Percentiles rank a stretch among this genome's conserved stretches.
phyloP scores from a whole-genome alignment of 2,113 vertebrate species.

The Pipa parva region DNA sequence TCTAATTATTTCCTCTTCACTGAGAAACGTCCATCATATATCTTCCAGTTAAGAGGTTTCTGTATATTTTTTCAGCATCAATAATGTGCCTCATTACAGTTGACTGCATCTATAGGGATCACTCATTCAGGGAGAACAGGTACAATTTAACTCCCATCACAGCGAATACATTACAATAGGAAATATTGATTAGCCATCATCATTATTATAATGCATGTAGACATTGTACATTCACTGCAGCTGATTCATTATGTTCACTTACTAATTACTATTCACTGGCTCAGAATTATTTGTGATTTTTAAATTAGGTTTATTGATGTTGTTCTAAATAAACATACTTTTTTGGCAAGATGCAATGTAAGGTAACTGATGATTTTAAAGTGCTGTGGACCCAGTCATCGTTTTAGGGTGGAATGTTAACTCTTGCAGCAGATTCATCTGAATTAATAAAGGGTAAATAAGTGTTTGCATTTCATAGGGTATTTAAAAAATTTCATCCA shows the following conservation, averaged over 20 bases:
- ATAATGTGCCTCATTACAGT: conserved; percentile 25
- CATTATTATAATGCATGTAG: conserved; percentile 8
- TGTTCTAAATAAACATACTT: neutral
- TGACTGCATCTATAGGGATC: conserved; percentile 10
- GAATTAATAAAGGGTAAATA: too few species aligned
- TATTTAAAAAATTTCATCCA: too few species aligned
- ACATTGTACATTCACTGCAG: neutral
- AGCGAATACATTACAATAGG: conserved; percentile 20
- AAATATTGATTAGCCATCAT: conserved; percentile 30
- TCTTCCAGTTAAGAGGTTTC: conserved; percentile 10
- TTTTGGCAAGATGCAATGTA: too few species aligned
- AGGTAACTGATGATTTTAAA: too few species aligned
- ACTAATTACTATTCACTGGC: neutral
- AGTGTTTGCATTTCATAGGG: too few species aligned
- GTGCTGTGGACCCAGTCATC: too few species aligned
- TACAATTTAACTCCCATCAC: conserved; percentile 12
- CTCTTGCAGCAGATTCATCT: too few species aligned
- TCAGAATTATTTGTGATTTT: conserved; percentile 7
- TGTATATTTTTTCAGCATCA: conserved; percentile 15
- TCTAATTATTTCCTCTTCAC: conserved; percentile 19
- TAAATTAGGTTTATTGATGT: conserved; percentile 7
- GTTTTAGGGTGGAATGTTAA: too few species aligned
- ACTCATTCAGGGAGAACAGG: neutral
- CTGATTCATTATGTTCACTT: neutral
- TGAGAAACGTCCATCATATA: conserved; percentile 1